Evolutionary conservation across 2,888 invertebrate genomes (phyloP), one percentile per base, ranked within the genome.

Genomic region (Eumacrocentrus americanus): DNA sequence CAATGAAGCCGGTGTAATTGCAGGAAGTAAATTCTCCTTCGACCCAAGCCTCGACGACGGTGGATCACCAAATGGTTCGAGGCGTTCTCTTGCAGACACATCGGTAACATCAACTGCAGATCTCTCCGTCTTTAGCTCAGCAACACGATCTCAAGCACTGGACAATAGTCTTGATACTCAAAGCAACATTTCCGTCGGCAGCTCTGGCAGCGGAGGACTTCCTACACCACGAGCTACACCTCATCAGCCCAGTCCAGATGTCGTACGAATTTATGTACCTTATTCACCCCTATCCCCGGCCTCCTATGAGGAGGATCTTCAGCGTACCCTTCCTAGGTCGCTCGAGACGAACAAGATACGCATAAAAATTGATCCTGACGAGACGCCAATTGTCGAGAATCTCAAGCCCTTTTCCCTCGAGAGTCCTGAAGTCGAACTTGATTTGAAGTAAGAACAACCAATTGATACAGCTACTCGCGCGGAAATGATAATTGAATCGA

Each of bases 71-170:
- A 84, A 86, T 61, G 90, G 91, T 22, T 92, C 91, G 14, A 85
- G 91, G 58, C 88, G 91, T 55, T 92, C 92, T 52, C 83, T 92
- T 62, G 91, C 92, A 14, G 92, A 91, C 77, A 92, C 92, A 18
- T 91, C 91, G 71, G 90, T 92, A 54, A 92, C 92, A 25, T 92
- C 91, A 52, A 92, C 92, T 0, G 91, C 92, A 0, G 91, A 92
- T 78, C 83, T 92, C 61, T 91, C 91, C 70, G 90, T 91, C 66
- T 90, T 92, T 82, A 90, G 90, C 16, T 84, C 85, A 60, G 87
- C 88, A 72, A 90, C 89, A 9, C 84, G 89, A 55, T 90, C 89
- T 9, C 90, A 90, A 75, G 89, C 87, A 42, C 87, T 88, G 58
- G 90, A 90, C 78, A 89, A 89, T 83, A 89, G 89, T 70, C 83